phyloP scores from a whole-genome alignment of 1,140 invertebrate genomes.

The Probaryconus sp. region DNA sequence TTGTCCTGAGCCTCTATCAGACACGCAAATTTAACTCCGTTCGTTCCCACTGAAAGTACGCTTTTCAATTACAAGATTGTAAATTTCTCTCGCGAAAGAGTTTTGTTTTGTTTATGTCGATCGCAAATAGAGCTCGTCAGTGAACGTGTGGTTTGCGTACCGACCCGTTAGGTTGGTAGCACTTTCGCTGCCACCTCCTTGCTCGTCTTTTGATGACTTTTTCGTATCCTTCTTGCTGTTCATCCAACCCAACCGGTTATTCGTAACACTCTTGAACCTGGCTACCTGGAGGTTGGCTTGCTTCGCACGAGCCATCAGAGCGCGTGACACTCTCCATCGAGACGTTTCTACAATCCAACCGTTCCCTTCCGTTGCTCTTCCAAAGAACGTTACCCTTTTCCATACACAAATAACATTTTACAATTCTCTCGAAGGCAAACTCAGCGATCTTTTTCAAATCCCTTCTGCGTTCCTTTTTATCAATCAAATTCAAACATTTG shows the following conservation, averaged over 20 bases:
- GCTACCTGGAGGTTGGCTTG: slow-evolving; percentile 48
- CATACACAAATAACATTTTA: neutral
- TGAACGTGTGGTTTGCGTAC: slow-evolving; percentile 16
- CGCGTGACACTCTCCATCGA: slow-evolving; percentile 41
- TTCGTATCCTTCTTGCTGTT: slow-evolving; percentile 47
- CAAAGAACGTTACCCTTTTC: slow-evolving; percentile 3
- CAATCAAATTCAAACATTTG: neutral
- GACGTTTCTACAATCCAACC: slow-evolving; percentile 6
- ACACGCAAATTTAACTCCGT: slow-evolving; percentile 11
- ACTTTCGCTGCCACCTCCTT: slow-evolving; percentile 57
- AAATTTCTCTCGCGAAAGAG: neutral
- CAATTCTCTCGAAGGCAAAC: too few relatives aligned
- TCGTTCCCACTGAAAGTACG: neutral
- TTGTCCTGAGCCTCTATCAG: slow-evolving; percentile 3
- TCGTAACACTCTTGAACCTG: slow-evolving; percentile 57
- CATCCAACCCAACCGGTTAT: slow-evolving; percentile 59
- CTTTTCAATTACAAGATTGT: neutral
- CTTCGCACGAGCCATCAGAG: slow-evolving; percentile 60
- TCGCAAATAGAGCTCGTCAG: too few relatives aligned
- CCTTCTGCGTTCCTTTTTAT: slow-evolving; percentile 16
- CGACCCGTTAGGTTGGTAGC: slow-evolving; percentile 52
- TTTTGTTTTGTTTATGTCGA: slow-evolving; percentile 12
- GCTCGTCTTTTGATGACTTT: slow-evolving; percentile 56
- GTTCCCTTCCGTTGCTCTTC: neutral
- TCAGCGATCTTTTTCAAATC: too few relatives aligned